phyloP scores from a whole-genome alignment of 2,797 vertebrate species.

The Pyrocephalus nanus region DNA sequence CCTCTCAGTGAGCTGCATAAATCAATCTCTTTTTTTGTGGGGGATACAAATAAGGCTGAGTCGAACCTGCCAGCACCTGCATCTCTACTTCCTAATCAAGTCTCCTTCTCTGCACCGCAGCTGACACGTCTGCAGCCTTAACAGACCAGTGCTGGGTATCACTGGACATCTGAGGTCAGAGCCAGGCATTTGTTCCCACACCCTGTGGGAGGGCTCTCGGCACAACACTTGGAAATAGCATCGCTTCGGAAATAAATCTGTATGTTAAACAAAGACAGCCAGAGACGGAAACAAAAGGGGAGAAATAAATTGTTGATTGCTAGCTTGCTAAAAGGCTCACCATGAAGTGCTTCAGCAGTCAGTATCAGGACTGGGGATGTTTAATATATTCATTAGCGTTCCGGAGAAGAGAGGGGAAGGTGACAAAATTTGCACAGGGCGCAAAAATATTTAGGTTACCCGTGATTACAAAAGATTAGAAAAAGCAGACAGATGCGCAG shows the following conservation, averaged over 20 bases:
- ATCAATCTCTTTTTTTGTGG: background rate
- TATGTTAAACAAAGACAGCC: constrained; percentile 38
- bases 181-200: background rate
- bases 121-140: background rate
- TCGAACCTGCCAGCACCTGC: background rate
- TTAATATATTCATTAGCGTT: constrained; percentile 43
- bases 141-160: background rate
- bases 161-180: background rate
- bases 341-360: constrained; percentile 34
- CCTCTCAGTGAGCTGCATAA: background rate
- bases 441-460: constrained; percentile 61
- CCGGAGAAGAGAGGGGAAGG: constrained; percentile 25
- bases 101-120: background rate
- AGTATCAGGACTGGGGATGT: background rate
- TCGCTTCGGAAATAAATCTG: constrained; percentile 25
- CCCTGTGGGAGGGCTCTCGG: background rate
- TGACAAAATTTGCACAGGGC: constrained; percentile 54
- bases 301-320: constrained; percentile 57
- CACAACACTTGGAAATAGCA: constrained; percentile 5
- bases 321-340: constrained; percentile 50
- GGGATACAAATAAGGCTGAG: background rate
- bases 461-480: constrained; percentile 46
- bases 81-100: background rate
- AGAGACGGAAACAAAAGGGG: constrained; percentile 16
- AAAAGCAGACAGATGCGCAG: constrained; percentile 47